These are phyloP conservation scores for Rotaria macrura DNA, from an alignment of 2,888 invertebrate genomes.

Conservation along the genomic window DNA sequence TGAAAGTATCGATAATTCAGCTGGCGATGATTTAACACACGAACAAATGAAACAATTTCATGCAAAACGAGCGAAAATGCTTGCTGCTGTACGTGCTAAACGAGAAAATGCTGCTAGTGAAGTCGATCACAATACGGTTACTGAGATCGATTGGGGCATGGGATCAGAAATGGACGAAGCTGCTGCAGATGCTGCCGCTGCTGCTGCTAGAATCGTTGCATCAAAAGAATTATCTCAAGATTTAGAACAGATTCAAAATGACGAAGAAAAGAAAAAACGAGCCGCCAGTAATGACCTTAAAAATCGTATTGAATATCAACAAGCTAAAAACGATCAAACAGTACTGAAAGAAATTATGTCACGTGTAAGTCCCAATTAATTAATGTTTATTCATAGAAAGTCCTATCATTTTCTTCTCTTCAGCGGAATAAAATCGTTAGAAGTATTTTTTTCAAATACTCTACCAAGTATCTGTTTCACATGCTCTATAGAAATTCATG, in stretches of 20 bases:
- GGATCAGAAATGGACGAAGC: slow-evolving; percentile 52
- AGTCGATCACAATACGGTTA: slow-evolving; percentile 43
- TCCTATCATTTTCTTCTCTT: too few relatives aligned
- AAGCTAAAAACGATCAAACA: background rate
- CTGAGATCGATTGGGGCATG: slow-evolving; percentile 44
- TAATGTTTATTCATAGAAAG: too few relatives aligned
- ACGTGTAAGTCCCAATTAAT: background rate
- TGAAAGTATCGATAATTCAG: background rate
- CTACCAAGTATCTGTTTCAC: too few relatives aligned
- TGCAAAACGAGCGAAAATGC: slow-evolving; percentile 42
- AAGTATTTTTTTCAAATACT: too few relatives aligned
- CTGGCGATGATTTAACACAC: slow-evolving; percentile 30
- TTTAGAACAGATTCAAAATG: background rate
- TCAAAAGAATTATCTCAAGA: slow-evolving; percentile 22
- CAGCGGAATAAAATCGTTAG: too few relatives aligned
- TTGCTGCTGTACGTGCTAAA: slow-evolving; percentile 35
- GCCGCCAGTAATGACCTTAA: background rate
- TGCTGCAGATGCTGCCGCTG: background rate
- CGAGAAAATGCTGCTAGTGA: slow-evolving; percentile 41
- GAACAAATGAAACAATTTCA: slow-evolving; percentile 39
- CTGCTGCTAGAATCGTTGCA: too few relatives aligned
- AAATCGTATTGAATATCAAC: slow-evolving; percentile 19
- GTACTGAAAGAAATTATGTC: slow-evolving; percentile 23
- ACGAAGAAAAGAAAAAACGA: slow-evolving; percentile 25
- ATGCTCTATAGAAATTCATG: too few relatives aligned